Conservation (phyloP, 2,888 invertebrate genomes). For the Congeria kusceri region DNA sequence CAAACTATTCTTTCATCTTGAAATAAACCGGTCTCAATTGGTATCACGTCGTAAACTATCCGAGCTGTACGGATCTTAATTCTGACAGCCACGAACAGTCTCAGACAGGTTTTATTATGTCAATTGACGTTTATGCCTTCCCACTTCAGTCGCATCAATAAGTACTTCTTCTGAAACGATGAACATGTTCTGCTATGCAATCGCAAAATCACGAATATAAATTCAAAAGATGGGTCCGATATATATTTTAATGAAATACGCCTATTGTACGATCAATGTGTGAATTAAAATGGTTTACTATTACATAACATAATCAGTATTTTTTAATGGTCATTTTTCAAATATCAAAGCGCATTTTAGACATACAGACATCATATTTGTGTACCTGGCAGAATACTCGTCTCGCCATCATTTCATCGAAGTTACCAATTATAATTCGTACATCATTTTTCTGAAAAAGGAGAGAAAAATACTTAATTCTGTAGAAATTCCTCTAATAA, state of each 20-base stretch:
- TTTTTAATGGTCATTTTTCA: no score
- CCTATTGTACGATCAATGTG: no score
- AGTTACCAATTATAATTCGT: slow-evolving; percentile 97
- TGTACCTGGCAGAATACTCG: slow-evolving; percentile 87
- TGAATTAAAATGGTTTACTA: no score
- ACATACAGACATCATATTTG: slow-evolving; percentile 19
- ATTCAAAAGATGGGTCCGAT: no score
- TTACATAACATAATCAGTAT: no score
- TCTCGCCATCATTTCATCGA: slow-evolving; percentile 97
- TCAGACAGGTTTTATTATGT: slow-evolving; percentile 18
- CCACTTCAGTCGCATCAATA: slow-evolving; percentile 22
- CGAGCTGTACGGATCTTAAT: neutral
- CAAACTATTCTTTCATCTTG: neutral
- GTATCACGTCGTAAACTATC: slow-evolving; percentile 3
- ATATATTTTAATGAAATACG: no score
- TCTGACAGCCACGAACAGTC: slow-evolving; percentile 5
- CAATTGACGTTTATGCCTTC: slow-evolving; percentile 13
- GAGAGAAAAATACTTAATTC: neutral
- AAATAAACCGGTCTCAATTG: neutral
- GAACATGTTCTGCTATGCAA: no score
- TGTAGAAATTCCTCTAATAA: no score
- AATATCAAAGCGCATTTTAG: no score
- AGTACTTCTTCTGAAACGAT: neutral
- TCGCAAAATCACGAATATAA: no score
- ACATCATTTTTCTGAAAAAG: slow-evolving; percentile 91